These are phyloP conservation scores for Tetheella fluctuosa DNA, from an alignment of 2,888 invertebrate species.

Conservation along the genomic window DNA sequence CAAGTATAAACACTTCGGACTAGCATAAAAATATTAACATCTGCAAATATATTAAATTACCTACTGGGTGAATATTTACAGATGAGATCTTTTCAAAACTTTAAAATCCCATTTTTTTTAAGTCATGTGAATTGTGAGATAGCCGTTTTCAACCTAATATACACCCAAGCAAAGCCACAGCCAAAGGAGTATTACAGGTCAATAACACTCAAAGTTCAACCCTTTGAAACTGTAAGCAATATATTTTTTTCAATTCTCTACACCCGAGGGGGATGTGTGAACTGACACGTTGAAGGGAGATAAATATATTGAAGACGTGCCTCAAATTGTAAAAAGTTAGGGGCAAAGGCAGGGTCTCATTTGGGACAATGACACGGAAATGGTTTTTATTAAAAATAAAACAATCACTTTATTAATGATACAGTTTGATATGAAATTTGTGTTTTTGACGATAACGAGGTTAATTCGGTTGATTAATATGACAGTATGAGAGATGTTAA, in stretches of 20 bases:
- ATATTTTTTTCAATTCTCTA: conserved; percentile 6
- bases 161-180: not conserved
- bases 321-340: not conserved
- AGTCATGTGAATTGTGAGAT: too few species aligned
- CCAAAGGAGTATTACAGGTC: not conserved
- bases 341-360: not conserved
- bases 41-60: too few species aligned
- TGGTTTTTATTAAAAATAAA: not conserved
- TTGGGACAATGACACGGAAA: not conserved
- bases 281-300: not conserved
- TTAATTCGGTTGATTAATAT: too few species aligned
- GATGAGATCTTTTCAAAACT: not conserved
- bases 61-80: too few species aligned
- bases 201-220: conserved; percentile 13
- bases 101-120: too few species aligned
- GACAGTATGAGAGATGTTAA: not conserved
- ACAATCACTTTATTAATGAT: too few species aligned
- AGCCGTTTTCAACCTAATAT: not conserved
- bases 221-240: conserved; percentile 30
- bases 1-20: too few species aligned
- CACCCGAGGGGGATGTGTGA: not conserved
- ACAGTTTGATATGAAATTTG: too few species aligned
- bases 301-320: conserved; percentile 6
- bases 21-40: too few species aligned
- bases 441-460: too few species aligned